Conservation (phyloP, 2,113 vertebrate species). For the Pelusios castaneus region DNA sequence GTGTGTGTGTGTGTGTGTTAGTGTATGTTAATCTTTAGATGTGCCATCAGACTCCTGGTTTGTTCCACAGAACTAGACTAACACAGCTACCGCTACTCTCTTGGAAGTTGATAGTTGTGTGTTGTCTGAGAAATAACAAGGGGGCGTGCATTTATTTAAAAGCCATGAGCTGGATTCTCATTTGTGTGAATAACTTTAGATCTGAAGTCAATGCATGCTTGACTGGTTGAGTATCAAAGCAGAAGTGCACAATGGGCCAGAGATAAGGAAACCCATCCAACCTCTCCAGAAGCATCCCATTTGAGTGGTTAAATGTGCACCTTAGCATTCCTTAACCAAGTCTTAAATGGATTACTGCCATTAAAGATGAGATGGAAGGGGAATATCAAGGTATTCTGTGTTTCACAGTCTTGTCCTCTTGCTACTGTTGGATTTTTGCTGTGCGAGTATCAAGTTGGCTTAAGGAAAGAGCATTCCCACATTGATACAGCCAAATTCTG, state of each 20-base stretch:
- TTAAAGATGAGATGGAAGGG: background rate
- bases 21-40: too few relatives aligned
- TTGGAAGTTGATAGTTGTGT: too few relatives aligned
- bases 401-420: background rate
- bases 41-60: too few relatives aligned
- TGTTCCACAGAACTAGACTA: too few relatives aligned
- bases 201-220: background rate
- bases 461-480: background rate
- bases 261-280: background rate
- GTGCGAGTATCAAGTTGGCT: background rate
- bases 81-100: too few relatives aligned
- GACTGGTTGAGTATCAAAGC: background rate
- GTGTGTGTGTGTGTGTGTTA: too few relatives aligned
- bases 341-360: background rate
- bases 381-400: background rate
- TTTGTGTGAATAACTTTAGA: background rate
- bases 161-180: background rate
- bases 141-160: background rate
- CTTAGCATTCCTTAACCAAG: background rate
- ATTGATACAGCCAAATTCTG: background rate
- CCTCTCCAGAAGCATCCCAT: too few relatives aligned
- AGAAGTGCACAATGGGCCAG: too few relatives aligned
- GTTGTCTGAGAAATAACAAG: background rate
- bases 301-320: background rate
- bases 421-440: too few relatives aligned